Percentiles rank a stretch among this genome's conserved stretches.
These are phyloP conservation scores for Drosophila stalkeri DNA, from an alignment of 2,888 invertebrate genomes.

Conservation along the genomic window DNA sequence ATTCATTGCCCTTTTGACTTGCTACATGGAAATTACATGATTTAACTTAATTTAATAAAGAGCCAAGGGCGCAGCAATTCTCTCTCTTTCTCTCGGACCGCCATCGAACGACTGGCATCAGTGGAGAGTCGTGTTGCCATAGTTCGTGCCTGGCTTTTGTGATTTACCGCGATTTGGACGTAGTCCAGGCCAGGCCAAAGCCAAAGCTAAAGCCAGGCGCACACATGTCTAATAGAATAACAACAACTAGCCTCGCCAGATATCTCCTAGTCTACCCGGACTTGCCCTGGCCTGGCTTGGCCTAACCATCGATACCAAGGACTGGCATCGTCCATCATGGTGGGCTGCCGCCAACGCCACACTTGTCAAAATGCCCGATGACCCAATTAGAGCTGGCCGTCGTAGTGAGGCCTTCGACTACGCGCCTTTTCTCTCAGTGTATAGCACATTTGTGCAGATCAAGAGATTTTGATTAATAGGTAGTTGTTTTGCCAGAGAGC, in stretches of 20 bases:
- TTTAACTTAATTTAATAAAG: constrained; percentile 80
- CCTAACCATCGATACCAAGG: constrained; percentile 30
- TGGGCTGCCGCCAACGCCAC: constrained; percentile 72
- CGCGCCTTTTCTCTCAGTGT: constrained; percentile 65
- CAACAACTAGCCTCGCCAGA: constrained; percentile 18
- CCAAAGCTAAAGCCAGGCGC: constrained; percentile 3
- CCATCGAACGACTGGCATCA: constrained; percentile 37
- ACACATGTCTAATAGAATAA: constrained; percentile 45
- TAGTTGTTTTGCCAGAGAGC: constrained; percentile 60
- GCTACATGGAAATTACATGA: constrained; percentile 79
- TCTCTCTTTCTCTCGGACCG: constrained; percentile 6
- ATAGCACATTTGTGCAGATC: constrained; percentile 68
- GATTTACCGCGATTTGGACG: constrained; percentile 73
- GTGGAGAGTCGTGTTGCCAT: constrained; percentile 29
- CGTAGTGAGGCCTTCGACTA: background rate
- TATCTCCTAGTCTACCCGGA: background rate
- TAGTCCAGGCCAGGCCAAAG: constrained; percentile 22
- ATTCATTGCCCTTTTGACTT: constrained; percentile 78
- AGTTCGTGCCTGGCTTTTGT: constrained; percentile 73
- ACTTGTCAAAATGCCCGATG: constrained; percentile 62
- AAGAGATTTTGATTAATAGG: constrained; percentile 80
- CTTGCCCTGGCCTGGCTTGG: constrained; percentile 17
- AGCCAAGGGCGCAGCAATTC: constrained; percentile 69
- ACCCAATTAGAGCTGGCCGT: constrained; percentile 58
- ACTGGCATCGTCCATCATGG: constrained; percentile 70